These are phyloP conservation scores for Patella pellucida DNA, from an alignment of 2,888 invertebrate genomes.

Conservation along the genomic window DNA sequence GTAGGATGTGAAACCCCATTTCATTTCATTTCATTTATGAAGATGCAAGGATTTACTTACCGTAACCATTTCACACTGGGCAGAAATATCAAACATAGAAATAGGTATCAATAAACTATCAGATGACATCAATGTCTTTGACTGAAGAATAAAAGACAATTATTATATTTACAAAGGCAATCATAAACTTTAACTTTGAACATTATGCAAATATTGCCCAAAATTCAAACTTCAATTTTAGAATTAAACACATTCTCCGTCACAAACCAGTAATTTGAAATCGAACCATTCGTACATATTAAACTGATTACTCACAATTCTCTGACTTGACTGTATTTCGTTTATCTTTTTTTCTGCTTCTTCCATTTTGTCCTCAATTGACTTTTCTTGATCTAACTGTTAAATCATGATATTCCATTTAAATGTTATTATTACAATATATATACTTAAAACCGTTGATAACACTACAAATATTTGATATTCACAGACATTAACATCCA, in stretches of 20 bases:
- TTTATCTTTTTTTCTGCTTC: constrained; percentile 75
- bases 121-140: constrained; percentile 7
- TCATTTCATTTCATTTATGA: background rate
- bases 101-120: constrained; percentile 29
- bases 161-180: background rate
- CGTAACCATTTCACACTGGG: constrained; percentile 23
- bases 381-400: constrained; percentile 81
- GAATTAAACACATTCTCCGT: background rate
- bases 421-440: background rate
- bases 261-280: too few species aligned
- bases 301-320: constrained; percentile 10
- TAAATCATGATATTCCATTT: constrained; percentile 16
- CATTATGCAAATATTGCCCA: background rate
- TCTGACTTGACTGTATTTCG: constrained; percentile 26
- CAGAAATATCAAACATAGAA: constrained; percentile 19
- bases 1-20: too few species aligned
- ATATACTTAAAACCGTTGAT: too few species aligned
- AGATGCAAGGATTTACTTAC: constrained; percentile 9
- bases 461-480: too few species aligned
- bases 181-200: background rate
- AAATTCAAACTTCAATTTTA: background rate
- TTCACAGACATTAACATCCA: too few species aligned
- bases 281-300: too few species aligned
- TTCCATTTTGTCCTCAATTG: constrained; percentile 83
- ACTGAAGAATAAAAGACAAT: constrained; percentile 20